Percentiles rank a stretch among this genome's conserved stretches.
Evolutionary conservation across 2,797 vertebrate genomes (phyloP).

Genomic region (Jordanella pulchra): DNA sequence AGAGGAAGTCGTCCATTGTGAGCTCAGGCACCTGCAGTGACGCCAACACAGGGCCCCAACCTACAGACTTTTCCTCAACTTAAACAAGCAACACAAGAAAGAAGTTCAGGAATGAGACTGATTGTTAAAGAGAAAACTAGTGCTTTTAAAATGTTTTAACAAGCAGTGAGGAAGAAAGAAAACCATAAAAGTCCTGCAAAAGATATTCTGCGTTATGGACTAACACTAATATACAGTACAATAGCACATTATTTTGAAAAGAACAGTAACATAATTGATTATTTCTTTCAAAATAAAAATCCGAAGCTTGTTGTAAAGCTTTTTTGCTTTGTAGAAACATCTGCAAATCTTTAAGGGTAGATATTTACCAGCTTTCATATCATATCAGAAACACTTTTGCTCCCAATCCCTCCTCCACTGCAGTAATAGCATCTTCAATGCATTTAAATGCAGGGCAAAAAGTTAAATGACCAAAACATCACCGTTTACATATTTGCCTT

Average conservation of each 20-base stretch:
- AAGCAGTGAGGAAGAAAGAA: background rate
- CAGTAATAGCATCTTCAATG: background rate
- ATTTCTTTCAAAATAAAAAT: background rate
- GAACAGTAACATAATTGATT: background rate
- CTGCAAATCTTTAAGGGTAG: background rate
- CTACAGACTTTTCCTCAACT: constrained; percentile 80
- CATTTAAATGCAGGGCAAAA: background rate
- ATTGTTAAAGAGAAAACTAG: background rate
- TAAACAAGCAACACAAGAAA: background rate
- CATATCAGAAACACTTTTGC: background rate
- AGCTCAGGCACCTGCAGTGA: constrained; percentile 97
- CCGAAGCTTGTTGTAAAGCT: background rate
- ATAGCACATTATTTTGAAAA: background rate
- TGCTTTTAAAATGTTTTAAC: background rate
- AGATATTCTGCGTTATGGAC: background rate
- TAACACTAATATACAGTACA: background rate
- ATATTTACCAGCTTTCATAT: background rate
- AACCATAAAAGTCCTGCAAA: background rate
- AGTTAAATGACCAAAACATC: background rate
- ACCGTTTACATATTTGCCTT: background rate
- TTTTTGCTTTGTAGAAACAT: too few species aligned
- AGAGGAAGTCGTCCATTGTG: constrained; percentile 92
- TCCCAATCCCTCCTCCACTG: background rate
- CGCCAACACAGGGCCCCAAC: constrained; percentile 94
- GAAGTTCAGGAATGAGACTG: background rate